Percentiles rank a stretch among this genome's conserved stretches.
phyloP scores from a whole-genome alignment of 2,113 vertebrate genomes.

The Chrysemys picta region DNA sequence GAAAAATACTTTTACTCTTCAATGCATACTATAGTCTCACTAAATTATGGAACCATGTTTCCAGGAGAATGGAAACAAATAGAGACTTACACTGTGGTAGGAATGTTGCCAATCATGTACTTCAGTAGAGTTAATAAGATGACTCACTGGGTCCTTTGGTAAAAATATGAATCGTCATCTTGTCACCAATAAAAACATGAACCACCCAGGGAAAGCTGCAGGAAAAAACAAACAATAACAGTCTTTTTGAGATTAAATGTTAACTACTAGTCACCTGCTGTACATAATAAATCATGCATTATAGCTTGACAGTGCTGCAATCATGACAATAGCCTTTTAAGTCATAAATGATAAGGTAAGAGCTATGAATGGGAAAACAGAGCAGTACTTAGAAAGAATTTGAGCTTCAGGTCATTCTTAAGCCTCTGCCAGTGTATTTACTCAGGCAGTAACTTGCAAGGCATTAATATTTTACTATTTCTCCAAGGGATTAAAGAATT shows the following conservation, averaged over 20 bases:
- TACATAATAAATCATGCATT: constrained; percentile 46
- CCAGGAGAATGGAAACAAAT: constrained; percentile 22
- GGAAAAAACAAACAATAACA: constrained; percentile 33
- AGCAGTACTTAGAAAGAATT: not conserved
- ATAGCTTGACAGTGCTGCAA: not conserved
- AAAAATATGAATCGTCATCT: constrained; percentile 85
- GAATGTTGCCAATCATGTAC: constrained; percentile 44
- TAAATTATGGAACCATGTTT: not conserved
- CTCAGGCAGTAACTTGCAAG: not conserved
- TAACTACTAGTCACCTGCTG: constrained; percentile 51
- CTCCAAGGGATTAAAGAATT: not conserved
- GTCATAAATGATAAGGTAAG: constrained; percentile 7
- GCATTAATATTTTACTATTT: constrained; percentile 1
- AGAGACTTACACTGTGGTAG: constrained; percentile 65
- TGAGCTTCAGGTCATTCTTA: not conserved
- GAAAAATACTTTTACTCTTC: not conserved
- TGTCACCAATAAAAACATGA: constrained; percentile 80
- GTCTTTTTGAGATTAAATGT: constrained; percentile 39
- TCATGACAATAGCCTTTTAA: not conserved
- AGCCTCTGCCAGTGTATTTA: not conserved
- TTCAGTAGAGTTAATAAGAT: constrained; percentile 81
- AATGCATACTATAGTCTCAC: not conserved
- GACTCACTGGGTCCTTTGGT: constrained; percentile 83
- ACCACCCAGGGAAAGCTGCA: constrained; percentile 66
- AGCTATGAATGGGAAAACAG: not conserved